phyloP scores from a whole-genome alignment of 1,140 invertebrate species.

The Drosophila nannoptera region DNA sequence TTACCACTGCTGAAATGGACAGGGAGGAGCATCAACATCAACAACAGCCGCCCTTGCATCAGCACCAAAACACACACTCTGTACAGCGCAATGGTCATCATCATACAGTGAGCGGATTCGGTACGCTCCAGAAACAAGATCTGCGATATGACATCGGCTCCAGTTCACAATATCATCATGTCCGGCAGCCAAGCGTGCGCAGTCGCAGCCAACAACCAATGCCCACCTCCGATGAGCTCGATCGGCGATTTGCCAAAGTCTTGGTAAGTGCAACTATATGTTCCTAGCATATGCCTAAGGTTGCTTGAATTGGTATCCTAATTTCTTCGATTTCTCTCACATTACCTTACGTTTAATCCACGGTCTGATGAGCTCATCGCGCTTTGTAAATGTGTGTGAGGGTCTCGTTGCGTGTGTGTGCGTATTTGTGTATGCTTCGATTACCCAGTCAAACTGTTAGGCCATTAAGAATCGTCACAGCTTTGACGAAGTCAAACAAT shows the following conservation, averaged over 20 bases:
- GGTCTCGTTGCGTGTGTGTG: slow-evolving; percentile 11
- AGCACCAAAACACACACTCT: slow-evolving; percentile 51
- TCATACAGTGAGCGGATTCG: slow-evolving; percentile 30
- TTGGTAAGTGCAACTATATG: slow-evolving; percentile 86
- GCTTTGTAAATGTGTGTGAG: neutral
- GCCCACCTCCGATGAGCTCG: slow-evolving; percentile 92
- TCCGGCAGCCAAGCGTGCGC: slow-evolving; percentile 85
- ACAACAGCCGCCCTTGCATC: slow-evolving; percentile 19
- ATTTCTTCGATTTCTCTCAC: neutral
- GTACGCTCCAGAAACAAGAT: slow-evolving; percentile 71
- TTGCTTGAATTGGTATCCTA: neutral
- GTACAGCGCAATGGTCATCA: slow-evolving; percentile 62
- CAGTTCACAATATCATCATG: slow-evolving; percentile 77
- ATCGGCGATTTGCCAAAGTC: slow-evolving; percentile 95
- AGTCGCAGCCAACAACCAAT: slow-evolving; percentile 89
- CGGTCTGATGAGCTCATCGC: slow-evolving; percentile 74
- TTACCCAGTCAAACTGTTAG: slow-evolving; percentile 35
- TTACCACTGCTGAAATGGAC: slow-evolving; percentile 65
- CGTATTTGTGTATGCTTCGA: slow-evolving; percentile 41
- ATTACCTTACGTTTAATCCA: slow-evolving; percentile 25
- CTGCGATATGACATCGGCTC: slow-evolving; percentile 74
- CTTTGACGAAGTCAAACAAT: neutral
- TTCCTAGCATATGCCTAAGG: neutral
- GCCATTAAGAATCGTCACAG: neutral
- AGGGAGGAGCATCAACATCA: slow-evolving; percentile 21